Base-by-base conservation (phyloP, 2,797 vertebrate species). In the Catharus ustulatus region DNA sequence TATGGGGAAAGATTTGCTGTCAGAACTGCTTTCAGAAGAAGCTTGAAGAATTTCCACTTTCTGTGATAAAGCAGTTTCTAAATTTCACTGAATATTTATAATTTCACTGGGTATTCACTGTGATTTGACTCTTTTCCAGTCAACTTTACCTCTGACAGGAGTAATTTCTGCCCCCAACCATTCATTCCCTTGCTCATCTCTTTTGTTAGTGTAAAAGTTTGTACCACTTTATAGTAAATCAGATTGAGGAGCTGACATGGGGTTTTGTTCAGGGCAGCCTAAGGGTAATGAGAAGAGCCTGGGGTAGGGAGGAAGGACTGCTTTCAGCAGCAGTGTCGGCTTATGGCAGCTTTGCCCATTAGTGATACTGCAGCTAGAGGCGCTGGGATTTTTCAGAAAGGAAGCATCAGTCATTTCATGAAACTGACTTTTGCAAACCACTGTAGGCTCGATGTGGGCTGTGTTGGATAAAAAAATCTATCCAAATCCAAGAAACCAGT, bases 131-230 rank as follows among this genome's bases (percentile, higher is more conserved):
- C 38, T 0, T 69, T 84, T 84, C 5, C 48, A 34, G 69, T 74
- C 77, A 91, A 29, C 87, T 88, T 91, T 94, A 54, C 69, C 43
- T 72, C 74, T 64, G 66, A 81, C n/a, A 89, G 46, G 68, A 78
- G 32, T 55, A 3, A 17, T 42, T 85, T 84, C 67, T 90, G 54
- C 32, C 69, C 54, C 26, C 23, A 84, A 18, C 40, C 34, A 4
- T 84, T 73, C 0, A 0, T 73, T 78, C 30, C 15, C 54, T 91
- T 2, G 0, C 36, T 71, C 27, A 32, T 77, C 43, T 75, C 42
- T 89, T 79, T 63, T 64, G 66, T 78, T 48, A 58, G 14, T 22
- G 13, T 77, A 66, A 64, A 68, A 14, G 3, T 87, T 52, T 54
- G 34, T 78, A 66, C 13, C 88, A 54, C 55, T 72, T 69, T 38